A percentile compares a stretch with the other conserved stretches of the same genome.
These are phyloP conservation scores for Sprattus sprattus DNA, from an alignment of 2,113 vertebrate genomes.

Conservation along the genomic window DNA sequence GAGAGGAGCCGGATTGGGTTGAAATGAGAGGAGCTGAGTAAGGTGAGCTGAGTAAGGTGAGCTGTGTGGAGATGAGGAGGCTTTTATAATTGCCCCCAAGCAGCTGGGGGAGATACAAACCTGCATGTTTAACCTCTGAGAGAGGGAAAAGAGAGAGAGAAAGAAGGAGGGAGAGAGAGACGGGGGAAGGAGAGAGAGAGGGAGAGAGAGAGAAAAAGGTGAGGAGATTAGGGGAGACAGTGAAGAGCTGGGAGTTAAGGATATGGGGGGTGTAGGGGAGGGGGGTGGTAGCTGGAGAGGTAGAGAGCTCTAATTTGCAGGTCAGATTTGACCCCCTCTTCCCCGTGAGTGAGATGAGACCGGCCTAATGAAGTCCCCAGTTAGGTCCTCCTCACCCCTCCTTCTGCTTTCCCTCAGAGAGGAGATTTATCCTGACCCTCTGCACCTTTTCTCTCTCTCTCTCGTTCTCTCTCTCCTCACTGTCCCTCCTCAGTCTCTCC, in stretches of 20 bases:
- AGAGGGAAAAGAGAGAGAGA: background rate
- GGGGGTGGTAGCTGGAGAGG: background rate
- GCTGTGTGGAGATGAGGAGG: background rate
- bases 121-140: background rate
- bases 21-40: background rate
- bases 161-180: background rate
- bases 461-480: conserved; percentile 27
- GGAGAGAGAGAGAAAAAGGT: background rate
- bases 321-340: conserved; percentile 20
- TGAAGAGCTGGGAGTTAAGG: background rate
- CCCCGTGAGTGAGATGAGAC: background rate
- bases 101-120: background rate
- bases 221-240: background rate
- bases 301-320: background rate
- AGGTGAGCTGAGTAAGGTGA: background rate
- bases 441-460: conserved; percentile 18
- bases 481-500: conserved; percentile 45
- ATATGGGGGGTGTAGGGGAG: background rate
- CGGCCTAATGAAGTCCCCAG: conserved; percentile 17
- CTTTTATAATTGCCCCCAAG: background rate
- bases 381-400: background rate
- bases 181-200: background rate
- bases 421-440: conserved; percentile 10
- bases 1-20: background rate
- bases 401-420: background rate